These are phyloP conservation scores for Macroteleia sp. DNA, from an alignment of 2,888 invertebrate genomes.

Conservation along the genomic window DNA sequence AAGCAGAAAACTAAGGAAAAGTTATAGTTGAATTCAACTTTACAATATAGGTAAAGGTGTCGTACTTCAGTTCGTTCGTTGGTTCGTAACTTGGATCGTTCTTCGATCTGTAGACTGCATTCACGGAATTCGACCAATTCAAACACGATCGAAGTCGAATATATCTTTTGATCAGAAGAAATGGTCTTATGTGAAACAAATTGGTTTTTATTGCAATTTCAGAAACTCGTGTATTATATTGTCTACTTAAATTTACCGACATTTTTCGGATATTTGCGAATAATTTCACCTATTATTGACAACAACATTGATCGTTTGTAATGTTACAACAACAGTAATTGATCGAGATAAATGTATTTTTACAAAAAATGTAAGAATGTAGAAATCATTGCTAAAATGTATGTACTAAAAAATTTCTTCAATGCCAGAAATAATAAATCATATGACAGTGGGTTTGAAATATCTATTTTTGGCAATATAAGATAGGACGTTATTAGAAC, in stretches of 20 bases:
- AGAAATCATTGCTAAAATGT: too few species aligned
- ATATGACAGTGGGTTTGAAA: too few species aligned
- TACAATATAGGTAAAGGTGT: conserved; percentile 63
- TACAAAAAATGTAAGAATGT: too few species aligned
- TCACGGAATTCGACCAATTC: conserved; percentile 59
- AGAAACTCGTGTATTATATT: conserved; percentile 38
- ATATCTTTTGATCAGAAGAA: conserved; percentile 58
- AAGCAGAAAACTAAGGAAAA: conserved; percentile 55
- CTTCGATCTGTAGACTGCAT: conserved; percentile 48
- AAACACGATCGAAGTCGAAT: conserved; percentile 53
- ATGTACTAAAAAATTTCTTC: too few species aligned
- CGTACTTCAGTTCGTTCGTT: conserved; percentile 53
- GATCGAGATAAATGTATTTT: conserved; percentile 8
- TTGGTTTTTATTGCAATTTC: conserved; percentile 59
- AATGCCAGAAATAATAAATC: too few species aligned
- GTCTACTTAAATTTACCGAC: conserved; percentile 28
- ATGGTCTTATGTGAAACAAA: conserved; percentile 60
- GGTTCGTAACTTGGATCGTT: conserved; percentile 52
- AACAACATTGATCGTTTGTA: background rate
- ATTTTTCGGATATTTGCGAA: conserved; percentile 3
- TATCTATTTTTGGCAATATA: too few species aligned
- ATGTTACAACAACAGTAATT: conserved; percentile 4
- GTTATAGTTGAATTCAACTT: conserved; percentile 64
- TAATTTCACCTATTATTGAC: conserved; percentile 25
- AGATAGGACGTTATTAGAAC: too few species aligned